These are phyloP conservation scores for Fragum sueziense DNA, from an alignment of 2,888 invertebrate genomes.

Conservation along the genomic window DNA sequence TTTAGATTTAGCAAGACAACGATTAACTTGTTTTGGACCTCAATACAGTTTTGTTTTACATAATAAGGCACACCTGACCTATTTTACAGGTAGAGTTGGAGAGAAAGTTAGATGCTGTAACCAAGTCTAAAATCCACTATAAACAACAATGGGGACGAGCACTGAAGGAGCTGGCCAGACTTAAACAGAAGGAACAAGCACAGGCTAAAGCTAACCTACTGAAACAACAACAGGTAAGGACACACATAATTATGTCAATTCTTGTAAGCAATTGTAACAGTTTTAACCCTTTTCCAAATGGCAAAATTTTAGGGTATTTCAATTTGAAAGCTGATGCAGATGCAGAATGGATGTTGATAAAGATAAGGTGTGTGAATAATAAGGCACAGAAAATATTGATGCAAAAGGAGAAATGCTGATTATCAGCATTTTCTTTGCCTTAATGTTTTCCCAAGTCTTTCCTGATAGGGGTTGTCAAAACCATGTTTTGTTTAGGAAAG, in stretches of 20 bases:
- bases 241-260: not conserved
- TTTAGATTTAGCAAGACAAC: no score
- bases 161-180: slow-evolving; percentile 81
- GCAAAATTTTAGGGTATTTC: not conserved
- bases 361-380: no score
- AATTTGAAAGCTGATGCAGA: not conserved
- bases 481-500: no score
- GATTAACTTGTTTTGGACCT: no score
- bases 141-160: slow-evolving; percentile 83
- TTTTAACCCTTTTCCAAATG: not conserved
- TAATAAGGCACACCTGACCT: no score
- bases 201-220: slow-evolving; percentile 76
- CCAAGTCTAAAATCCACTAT: slow-evolving; percentile 82
- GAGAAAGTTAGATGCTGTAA: slow-evolving; percentile 80
- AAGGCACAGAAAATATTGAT: no score
- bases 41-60: no score
- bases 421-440: no score
- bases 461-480: no score
- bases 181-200: slow-evolving; percentile 81
- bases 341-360: no score
- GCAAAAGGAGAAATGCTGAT: slow-evolving; percentile 6
- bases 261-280: not conserved
- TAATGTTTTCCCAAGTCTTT: no score
- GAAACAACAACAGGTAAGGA: slow-evolving; percentile 72
- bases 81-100: slow-evolving; percentile 80